Evolutionary conservation across 2,888 invertebrate species (phyloP), one percentile per base, ranked within the genome.

Genomic region (Bombylius discolor): DNA sequence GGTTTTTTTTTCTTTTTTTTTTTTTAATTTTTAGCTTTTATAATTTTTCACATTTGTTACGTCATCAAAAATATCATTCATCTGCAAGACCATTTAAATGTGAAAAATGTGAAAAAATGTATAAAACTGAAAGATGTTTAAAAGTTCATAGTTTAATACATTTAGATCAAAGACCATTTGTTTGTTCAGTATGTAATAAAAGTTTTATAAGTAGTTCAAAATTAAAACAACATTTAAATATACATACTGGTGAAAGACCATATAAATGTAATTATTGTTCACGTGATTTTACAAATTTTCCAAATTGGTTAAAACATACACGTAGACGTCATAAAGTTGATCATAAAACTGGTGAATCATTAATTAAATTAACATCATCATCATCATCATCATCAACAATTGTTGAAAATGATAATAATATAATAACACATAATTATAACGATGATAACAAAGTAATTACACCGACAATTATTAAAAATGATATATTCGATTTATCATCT

Each of bases 301-400:
- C 80, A 12, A 81, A 81, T 63, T 80, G 79, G 78, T 65, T 79
- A 49, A 81, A 81, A 63, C 81, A 81, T 59, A 79, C 78, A 0
- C 70, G 79, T 48, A 70, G 80, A 62, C 73, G 79, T 49, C 81
- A 81, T 62, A 79, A 74, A 58, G 72, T 73, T n/a, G 74, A 73
- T 61, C 74, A 74, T 55, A 73, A 72, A 61, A 74, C 74, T 4
- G 74, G 73, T 47, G 70, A 72, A 63, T 65, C 70, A 55, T 64
- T 74, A 36, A 58, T 53, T 56, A 56, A 56, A 23, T 44, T 63
- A 46, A 60, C 66, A 45, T 58, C 63, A 8, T 64, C 65, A 4
- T 65, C 67, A 53, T 36, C 33, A 12, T 11, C 36, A 45, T 61
- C 63, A 12, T 63, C 64, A 1, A 66, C 64, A 5, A 65, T 67